Percentiles rank a stretch among this genome's conserved stretches.
phyloP scores from a whole-genome alignment of 2,888 invertebrate species.

The Epistrophella euchroma region DNA sequence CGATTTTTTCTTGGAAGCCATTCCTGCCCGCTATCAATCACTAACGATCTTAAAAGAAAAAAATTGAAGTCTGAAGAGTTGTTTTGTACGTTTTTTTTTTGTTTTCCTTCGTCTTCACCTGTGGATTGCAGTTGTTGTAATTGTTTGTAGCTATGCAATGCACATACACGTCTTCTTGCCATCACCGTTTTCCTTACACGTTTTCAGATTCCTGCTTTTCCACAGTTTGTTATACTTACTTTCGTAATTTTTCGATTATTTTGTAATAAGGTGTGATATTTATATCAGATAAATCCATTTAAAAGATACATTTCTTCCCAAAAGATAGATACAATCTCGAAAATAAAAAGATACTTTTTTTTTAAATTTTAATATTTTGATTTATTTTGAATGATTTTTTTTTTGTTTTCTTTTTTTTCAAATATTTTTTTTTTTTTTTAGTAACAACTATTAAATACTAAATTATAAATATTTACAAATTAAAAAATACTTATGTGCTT shows the following conservation, averaged over 20 bases:
- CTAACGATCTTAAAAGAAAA: constrained; percentile 52
- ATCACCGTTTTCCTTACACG: too few species aligned
- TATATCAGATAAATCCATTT: constrained; percentile 45
- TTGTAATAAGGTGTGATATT: constrained; percentile 57
- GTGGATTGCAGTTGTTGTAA: constrained; percentile 46
- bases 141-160: constrained; percentile 3
- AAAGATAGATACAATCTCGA: constrained; percentile 11
- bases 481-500: constrained; percentile 46
- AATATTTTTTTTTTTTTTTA: constrained; percentile 14
- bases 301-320: constrained; percentile 48
- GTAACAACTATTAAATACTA: constrained; percentile 66
- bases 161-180: constrained; percentile 11
- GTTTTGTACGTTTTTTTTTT: constrained; percentile 58
- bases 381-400: constrained; percentile 44
- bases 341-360: constrained; percentile 35
- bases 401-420: constrained; percentile 33
- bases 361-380: constrained; percentile 48
- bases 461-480: constrained; percentile 60
- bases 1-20: constrained; percentile 65
- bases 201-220: not conserved
- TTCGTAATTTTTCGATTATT: constrained; percentile 56
- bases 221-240: constrained; percentile 44
- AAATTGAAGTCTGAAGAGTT: constrained; percentile 50
- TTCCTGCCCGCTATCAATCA: constrained; percentile 66
- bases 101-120: constrained; percentile 48